These are phyloP conservation scores for Cettia cetti DNA, from an alignment of 2,113 vertebrate genomes.

Conservation along the genomic window DNA sequence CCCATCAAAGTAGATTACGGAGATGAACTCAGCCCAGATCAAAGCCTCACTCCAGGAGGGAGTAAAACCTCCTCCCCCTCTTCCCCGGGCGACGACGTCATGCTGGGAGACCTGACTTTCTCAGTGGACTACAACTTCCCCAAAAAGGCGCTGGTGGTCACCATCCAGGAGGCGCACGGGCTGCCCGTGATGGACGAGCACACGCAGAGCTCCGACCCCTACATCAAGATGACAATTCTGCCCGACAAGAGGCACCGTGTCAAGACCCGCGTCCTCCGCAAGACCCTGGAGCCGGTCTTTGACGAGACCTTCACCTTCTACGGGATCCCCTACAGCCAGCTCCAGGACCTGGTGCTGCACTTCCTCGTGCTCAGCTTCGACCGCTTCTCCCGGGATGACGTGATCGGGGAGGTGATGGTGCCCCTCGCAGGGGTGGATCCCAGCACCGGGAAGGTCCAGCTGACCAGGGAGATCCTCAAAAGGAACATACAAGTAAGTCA, in stretches of 20 bases:
- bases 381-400: conserved; percentile 92
- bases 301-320: conserved; percentile 99
- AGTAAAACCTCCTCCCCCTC: conserved; percentile 83
- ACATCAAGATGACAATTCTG: conserved; percentile 97
- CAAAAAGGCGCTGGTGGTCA: conserved; percentile 95
- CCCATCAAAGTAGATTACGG: conserved; percentile 83
- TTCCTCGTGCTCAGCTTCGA: conserved; percentile 96
- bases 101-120: conserved; percentile 85
- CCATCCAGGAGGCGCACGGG: conserved; percentile 88
- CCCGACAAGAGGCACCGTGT: conserved; percentile 95
- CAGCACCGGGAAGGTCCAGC: conserved; percentile 90
- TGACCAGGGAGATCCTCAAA: conserved; percentile 90
- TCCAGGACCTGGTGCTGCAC: conserved; percentile 92
- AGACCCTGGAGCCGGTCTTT: conserved; percentile 90
- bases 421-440: conserved; percentile 90
- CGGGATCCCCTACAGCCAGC: conserved; percentile 89
- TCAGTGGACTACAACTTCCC: conserved; percentile 97
- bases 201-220: conserved; percentile 87
- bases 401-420: conserved; percentile 93
- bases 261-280: conserved; percentile 93
- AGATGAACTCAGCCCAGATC: conserved; percentile 80
- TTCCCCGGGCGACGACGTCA: conserved; percentile 79
- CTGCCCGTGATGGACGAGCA: conserved; percentile 90
- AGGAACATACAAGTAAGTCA: conserved; percentile 88
- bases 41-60: conserved; percentile 80